A percentile compares a stretch with the other conserved stretches of the same genome.
These are phyloP conservation scores for Macrobrachium rosenbergii DNA, from an alignment of 1,140 invertebrate genomes.

Conservation along the genomic window DNA sequence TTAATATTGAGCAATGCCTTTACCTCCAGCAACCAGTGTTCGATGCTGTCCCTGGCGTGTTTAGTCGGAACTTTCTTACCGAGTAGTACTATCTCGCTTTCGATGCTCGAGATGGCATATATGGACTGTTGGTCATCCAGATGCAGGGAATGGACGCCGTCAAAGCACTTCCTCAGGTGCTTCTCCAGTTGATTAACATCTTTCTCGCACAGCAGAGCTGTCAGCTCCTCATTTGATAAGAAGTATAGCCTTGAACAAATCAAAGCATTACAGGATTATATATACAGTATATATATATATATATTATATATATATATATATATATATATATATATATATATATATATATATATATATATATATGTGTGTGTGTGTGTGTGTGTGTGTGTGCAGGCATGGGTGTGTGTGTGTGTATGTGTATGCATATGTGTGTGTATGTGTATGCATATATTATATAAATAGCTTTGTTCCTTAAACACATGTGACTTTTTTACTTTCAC, in stretches of 20 bases:
- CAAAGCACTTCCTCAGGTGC: conserved; percentile 93
- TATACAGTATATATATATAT: neutral
- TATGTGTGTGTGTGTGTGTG: no score
- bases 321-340: no score
- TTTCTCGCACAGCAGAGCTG: conserved; percentile 95
- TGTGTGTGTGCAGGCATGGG: no score
- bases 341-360: no score
- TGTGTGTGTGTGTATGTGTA: no score
- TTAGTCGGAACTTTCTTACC: conserved; percentile 80
- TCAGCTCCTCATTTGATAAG: conserved; percentile 94
- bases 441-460: no score
- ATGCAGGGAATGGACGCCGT: conserved; percentile 80
- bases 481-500: no score
- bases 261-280: no score
- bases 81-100: conserved; percentile 84
- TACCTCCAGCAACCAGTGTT: conserved; percentile 89
- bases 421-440: no score
- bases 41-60: conserved; percentile 88
- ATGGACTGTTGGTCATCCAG: conserved; percentile 87
- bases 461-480: no score
- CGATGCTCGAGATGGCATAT: conserved; percentile 86
- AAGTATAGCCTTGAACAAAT: conserved; percentile 87
- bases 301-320: no score
- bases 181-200: conserved; percentile 90
- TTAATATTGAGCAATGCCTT: neutral